Conservation (phyloP, 2,888 invertebrate genomes). For the Hanleya hanleyi region DNA sequence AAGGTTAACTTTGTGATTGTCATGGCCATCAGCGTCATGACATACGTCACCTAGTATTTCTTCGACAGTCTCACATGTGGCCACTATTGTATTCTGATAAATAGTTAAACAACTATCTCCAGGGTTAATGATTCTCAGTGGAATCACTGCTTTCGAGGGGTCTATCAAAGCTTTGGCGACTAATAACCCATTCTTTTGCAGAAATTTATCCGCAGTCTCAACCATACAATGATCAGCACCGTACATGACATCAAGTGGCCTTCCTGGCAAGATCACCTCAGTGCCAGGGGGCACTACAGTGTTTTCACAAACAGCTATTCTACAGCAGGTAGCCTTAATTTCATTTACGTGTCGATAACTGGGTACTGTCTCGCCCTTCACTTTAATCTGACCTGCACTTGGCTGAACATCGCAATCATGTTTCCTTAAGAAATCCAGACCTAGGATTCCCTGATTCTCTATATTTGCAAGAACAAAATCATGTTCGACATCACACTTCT, state of each 20-base stretch:
- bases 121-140: constrained; percentile 17
- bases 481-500: not conserved
- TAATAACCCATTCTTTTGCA: not conserved
- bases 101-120: constrained; percentile 14
- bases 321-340: not conserved
- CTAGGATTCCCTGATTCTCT: not conserved
- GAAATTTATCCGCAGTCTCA: not conserved
- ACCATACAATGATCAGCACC: not conserved
- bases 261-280: not conserved
- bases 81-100: not conserved
- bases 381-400: not conserved
- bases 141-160: constrained; percentile 4
- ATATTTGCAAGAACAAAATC: not conserved
- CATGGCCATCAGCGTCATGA: too few species aligned
- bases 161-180: constrained; percentile 14
- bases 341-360: not conserved
- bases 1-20: too few species aligned
- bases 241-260: not conserved
- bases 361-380: not conserved
- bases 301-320: too few species aligned
- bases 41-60: not conserved
- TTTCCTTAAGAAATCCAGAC: not conserved
- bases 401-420: not conserved
- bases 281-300: too few species aligned
- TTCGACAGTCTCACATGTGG: not conserved